phyloP scores from a whole-genome alignment of 2,888 invertebrate species.

The Eudasyphora cyanicolor region DNA sequence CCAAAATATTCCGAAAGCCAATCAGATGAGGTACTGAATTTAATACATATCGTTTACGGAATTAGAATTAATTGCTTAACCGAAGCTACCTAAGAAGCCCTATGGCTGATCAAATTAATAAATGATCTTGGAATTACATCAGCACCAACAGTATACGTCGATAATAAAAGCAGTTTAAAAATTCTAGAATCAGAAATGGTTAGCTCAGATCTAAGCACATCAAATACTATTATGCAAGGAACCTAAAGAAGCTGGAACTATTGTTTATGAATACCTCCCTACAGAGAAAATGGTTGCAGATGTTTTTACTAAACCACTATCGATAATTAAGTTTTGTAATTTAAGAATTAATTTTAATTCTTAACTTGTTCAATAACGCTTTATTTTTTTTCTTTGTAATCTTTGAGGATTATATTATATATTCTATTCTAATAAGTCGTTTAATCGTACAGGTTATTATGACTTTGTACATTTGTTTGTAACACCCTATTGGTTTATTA shows the following conservation, averaged over 20 bases:
- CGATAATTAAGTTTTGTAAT: background rate
- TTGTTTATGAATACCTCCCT: background rate
- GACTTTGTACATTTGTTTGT: too few relatives aligned
- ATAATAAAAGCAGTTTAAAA: conserved; percentile 35
- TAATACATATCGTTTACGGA: conserved; percentile 5
- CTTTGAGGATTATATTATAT: too few relatives aligned
- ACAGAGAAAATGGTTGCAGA: background rate
- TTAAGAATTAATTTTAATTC: background rate
- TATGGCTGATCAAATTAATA: conserved; percentile 32
- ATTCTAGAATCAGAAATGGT: conserved; percentile 20
- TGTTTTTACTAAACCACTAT: background rate
- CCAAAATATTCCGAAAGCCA: background rate
- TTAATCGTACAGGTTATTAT: too few relatives aligned
- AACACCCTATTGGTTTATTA: too few relatives aligned
- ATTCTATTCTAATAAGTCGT: too few relatives aligned
- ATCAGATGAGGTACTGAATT: background rate
- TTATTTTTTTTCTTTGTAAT: too few relatives aligned
- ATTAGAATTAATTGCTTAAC: conserved; percentile 20
- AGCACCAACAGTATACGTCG: background rate
- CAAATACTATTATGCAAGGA: conserved; percentile 10
- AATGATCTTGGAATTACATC: conserved; percentile 26
- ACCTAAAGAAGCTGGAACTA: background rate
- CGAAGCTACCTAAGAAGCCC: conserved; percentile 13
- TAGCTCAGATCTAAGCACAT: conserved; percentile 33
- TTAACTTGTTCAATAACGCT: background rate